phyloP scores from a whole-genome alignment of 2,797 vertebrate species.

The Sitta carolinensis region DNA sequence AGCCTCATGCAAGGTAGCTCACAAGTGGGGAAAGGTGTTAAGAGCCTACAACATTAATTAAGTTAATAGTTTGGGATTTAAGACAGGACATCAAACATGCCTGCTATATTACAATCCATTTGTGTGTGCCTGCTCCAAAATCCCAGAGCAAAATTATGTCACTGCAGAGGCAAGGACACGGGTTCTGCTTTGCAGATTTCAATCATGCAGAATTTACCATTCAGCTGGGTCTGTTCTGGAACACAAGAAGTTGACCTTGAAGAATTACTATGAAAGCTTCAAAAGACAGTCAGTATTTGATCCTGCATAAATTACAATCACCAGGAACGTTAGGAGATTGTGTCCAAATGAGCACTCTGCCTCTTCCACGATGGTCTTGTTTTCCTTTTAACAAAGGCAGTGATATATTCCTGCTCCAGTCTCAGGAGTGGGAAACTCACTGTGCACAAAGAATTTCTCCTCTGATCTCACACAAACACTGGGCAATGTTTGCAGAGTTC shows the following conservation, averaged over 20 bases:
- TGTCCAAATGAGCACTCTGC: background rate
- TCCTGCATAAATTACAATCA: background rate
- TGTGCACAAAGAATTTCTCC: background rate
- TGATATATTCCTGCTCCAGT: background rate
- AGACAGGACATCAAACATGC: conserved; percentile 20
- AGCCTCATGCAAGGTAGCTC: background rate
- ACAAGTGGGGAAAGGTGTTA: background rate
- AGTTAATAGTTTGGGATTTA: conserved; percentile 47
- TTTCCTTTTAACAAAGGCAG: background rate
- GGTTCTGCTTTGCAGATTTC: conserved; percentile 5
- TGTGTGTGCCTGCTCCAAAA: background rate
- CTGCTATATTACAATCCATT: background rate
- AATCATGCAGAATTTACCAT: background rate
- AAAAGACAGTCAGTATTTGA: background rate
- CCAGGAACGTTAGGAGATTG: background rate
- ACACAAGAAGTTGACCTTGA: background rate
- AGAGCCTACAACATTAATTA: conserved; percentile 39
- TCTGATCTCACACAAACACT: background rate
- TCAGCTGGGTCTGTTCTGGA: background rate
- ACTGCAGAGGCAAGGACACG: background rate
- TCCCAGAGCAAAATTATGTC: conserved; percentile 17
- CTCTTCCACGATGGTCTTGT: background rate
- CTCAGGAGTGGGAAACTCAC: background rate
- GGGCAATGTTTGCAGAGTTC: background rate
- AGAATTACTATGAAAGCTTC: background rate